Conservation (phyloP, 2,113 vertebrate genomes). For the Willisornis vidua region DNA sequence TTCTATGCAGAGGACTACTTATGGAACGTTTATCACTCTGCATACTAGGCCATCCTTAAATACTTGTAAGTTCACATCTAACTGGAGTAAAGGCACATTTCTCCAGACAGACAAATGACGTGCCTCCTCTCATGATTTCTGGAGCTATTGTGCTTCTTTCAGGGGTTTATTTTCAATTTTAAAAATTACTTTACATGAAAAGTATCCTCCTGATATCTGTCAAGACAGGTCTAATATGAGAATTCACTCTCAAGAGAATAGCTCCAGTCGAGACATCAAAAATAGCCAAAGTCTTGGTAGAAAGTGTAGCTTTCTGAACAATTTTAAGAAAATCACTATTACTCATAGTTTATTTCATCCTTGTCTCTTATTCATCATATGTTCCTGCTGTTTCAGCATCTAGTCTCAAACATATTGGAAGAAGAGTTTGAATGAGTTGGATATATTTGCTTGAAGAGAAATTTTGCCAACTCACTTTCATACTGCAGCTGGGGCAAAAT, state of each 20-base stretch:
- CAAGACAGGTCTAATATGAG: constrained; percentile 29
- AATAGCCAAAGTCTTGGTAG: not conserved
- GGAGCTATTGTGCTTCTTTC: not conserved
- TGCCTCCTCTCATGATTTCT: not conserved
- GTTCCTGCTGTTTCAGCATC: not conserved
- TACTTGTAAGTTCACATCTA: not conserved
- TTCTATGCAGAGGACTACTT: not conserved
- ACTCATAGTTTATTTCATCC: not conserved
- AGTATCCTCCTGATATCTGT: not conserved
- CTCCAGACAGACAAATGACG: not conserved
- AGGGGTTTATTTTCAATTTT: not conserved
- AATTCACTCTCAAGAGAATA: constrained; percentile 1
- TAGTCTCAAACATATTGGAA: constrained; percentile 52
- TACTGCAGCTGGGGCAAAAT: constrained; percentile 67
- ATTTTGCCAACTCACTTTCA: constrained; percentile 56
- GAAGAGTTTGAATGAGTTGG: constrained; percentile 29
- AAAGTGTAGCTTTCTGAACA: not conserved
- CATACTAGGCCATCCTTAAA: not conserved
- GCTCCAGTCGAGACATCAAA: not conserved
- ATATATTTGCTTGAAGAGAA: constrained; percentile 44
- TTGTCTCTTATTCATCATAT: not conserved
- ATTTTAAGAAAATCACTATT: not conserved
- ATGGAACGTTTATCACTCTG: not conserved
- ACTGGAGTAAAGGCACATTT: not conserved
- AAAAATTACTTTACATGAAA: constrained; percentile 14